phyloP scores from a whole-genome alignment of 1,140 invertebrate genomes.

The Eciton burchellii region DNA sequence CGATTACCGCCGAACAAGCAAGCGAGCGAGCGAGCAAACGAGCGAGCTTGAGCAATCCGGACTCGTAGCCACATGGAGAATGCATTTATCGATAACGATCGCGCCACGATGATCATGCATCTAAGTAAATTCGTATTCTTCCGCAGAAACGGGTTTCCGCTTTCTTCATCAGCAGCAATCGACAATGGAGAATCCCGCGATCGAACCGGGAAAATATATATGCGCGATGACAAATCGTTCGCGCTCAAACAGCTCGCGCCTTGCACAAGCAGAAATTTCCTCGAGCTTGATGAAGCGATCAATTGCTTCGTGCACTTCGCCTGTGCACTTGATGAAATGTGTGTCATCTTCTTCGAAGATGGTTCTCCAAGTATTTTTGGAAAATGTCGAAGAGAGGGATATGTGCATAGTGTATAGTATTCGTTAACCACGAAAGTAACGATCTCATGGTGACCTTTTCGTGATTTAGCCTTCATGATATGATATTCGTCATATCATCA shows the following conservation, averaged over 20 bases:
- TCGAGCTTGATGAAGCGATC: constrained; percentile 24
- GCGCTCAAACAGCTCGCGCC: constrained; percentile 1
- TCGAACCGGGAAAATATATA: constrained; percentile 21
- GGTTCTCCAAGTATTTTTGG: too few species aligned
- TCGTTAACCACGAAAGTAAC: constrained; percentile 16
- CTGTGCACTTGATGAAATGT: too few species aligned
- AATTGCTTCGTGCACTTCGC: constrained; percentile 13
- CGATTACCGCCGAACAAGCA: background rate
- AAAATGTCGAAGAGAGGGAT: too few species aligned
- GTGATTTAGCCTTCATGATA: constrained; percentile 31
- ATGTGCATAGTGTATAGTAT: too few species aligned
- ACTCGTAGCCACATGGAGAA: background rate
- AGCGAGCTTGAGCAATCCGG: too few species aligned
- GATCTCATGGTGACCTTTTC: constrained; percentile 8
- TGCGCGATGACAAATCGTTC: constrained; percentile 1
- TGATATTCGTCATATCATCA: background rate
- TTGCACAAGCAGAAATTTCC: constrained; percentile 32
- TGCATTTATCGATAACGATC: constrained; percentile 33
- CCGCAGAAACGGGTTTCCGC: background rate
- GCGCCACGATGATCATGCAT: background rate
- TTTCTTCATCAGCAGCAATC: background rate
- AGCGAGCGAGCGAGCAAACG: background rate
- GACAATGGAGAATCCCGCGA: background rate
- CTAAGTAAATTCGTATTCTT: constrained; percentile 12
- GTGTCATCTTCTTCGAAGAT: too few species aligned